A percentile compares a stretch with the other conserved stretches of the same genome.
Evolutionary conservation across 2,113 vertebrate genomes (phyloP).

Genomic region (Anas platyrhynchos): DNA sequence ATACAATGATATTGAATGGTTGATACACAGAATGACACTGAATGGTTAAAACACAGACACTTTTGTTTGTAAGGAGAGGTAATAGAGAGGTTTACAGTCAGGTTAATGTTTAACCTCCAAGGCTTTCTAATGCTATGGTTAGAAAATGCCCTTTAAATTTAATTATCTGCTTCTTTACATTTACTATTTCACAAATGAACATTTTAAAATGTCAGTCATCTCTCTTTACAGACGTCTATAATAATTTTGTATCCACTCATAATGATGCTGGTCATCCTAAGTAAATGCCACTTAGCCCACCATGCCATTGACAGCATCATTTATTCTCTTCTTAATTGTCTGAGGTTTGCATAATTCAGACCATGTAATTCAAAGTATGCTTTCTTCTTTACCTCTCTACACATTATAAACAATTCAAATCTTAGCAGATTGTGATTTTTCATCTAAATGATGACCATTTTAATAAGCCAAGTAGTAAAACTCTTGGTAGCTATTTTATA

Average conservation of each 20-base stretch:
- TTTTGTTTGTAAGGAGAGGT: background rate
- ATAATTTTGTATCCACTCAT: background rate
- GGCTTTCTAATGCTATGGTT: background rate
- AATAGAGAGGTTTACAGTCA: background rate
- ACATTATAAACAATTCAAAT: background rate
- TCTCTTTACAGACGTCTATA: background rate
- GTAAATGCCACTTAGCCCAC: background rate
- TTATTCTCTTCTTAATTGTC: background rate
- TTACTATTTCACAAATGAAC: background rate
- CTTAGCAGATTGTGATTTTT: background rate
- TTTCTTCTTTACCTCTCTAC: background rate
- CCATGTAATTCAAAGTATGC: background rate
- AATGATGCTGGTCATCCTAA: background rate
- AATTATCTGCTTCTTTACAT: slow-evolving; percentile 25
- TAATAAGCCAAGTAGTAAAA: background rate
- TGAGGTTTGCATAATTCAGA: background rate
- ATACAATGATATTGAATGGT: background rate
- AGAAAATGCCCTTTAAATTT: slow-evolving; percentile 31
- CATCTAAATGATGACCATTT: background rate
- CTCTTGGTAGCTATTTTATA: background rate
- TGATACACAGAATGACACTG: background rate
- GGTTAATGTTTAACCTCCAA: slow-evolving; percentile 42
- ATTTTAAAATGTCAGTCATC: slow-evolving; percentile 10
- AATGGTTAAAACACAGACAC: background rate
- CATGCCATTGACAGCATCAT: background rate